Evolutionary conservation across 2,113 vertebrate genomes (phyloP).

Genomic region (Telmatochromis sp.): DNA sequence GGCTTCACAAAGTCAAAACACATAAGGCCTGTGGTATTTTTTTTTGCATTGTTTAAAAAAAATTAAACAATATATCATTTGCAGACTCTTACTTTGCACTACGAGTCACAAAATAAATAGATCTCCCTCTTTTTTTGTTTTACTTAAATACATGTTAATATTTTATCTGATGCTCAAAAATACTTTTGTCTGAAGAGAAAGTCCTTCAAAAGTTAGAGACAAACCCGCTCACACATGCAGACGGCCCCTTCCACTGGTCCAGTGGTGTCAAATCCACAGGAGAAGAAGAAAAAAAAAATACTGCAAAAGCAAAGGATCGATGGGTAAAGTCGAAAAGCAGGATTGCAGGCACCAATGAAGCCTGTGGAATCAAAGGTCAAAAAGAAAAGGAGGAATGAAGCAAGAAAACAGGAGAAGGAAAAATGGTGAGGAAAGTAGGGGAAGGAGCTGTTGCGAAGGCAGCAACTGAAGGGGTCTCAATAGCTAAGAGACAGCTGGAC

Average conservation of each 20-base stretch:
- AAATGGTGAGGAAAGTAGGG: not conserved
- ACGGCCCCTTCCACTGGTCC: slow-evolving; percentile 31
- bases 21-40: slow-evolving; percentile 55
- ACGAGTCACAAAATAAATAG: slow-evolving; percentile 70
- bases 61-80: slow-evolving; percentile 71
- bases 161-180: slow-evolving; percentile 67
- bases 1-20: slow-evolving; percentile 71
- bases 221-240: slow-evolving; percentile 50
- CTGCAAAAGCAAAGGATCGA: not conserved
- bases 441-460: slow-evolving; percentile 27
- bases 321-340: not conserved
- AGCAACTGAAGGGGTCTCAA: slow-evolving; percentile 41
- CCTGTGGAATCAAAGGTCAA: slow-evolving; percentile 50
- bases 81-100: slow-evolving; percentile 50
- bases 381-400: slow-evolving; percentile 43
- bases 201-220: slow-evolving; percentile 56
- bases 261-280: slow-evolving; percentile 34
- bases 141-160: slow-evolving; percentile 72
- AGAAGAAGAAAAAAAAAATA: not conserved
- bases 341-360: slow-evolving; percentile 62
- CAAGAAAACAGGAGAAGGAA: not conserved
- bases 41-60: slow-evolving; percentile 81
- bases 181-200: slow-evolving; percentile 49
- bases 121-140: slow-evolving; percentile 58
- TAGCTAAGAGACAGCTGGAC: slow-evolving; percentile 46